Conservation (phyloP, 1,140 invertebrate genomes). For the Nixonia krombeini region DNA sequence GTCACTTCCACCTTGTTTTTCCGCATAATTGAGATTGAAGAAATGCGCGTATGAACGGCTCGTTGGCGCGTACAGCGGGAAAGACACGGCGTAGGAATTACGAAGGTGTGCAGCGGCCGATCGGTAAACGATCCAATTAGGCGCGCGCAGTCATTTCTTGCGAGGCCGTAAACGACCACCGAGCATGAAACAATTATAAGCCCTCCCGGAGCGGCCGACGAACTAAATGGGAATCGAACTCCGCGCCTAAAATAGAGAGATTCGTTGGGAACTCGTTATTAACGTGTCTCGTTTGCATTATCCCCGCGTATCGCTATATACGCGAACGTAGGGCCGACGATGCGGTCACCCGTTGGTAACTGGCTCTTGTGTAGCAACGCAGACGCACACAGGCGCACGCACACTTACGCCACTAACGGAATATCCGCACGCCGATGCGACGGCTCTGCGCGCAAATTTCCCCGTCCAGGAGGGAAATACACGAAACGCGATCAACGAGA, state of each 20-base stretch:
- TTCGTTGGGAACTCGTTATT: slow-evolving; percentile 42
- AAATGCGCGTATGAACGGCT: neutral
- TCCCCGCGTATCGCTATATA: slow-evolving; percentile 26
- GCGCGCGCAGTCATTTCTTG: slow-evolving; percentile 23
- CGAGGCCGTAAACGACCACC: slow-evolving; percentile 13
- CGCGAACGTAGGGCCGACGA: slow-evolving; percentile 21
- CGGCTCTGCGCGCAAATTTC: neutral
- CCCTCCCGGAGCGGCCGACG: slow-evolving; percentile 1
- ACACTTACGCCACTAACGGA: neutral
- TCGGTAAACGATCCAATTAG: slow-evolving; percentile 40
- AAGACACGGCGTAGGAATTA: neutral
- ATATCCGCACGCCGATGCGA: neutral
- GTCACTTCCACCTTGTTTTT: too few species aligned
- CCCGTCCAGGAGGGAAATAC: neutral
- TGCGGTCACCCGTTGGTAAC: slow-evolving; percentile 24
- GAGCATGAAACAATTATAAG: slow-evolving; percentile 17
- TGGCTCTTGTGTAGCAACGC: slow-evolving; percentile 21
- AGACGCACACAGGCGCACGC: neutral
- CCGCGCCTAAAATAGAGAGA: slow-evolving; percentile 24
- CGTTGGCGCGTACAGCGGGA: neutral
- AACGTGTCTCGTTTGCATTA: slow-evolving; percentile 47
- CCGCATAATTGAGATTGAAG: too few species aligned
- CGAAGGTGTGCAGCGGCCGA: slow-evolving; percentile 6
- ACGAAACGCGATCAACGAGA: neutral
- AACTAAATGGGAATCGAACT: slow-evolving; percentile 33